Evolutionary conservation across 2,888 invertebrate species (phyloP).

Genomic region (Trichacis sp.): DNA sequence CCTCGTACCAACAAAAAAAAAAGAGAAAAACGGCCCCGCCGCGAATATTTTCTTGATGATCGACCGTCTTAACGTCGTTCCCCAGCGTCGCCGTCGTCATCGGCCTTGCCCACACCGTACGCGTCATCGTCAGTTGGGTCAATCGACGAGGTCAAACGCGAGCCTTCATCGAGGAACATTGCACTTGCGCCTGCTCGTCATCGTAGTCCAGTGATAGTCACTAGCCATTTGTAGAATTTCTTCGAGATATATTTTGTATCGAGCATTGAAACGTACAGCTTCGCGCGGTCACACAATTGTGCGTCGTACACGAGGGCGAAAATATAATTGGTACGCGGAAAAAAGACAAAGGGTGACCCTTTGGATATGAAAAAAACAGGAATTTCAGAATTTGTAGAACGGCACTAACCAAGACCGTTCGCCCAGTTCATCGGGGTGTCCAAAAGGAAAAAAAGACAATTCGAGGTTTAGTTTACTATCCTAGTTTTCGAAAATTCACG

Average conservation of each 20-base stretch:
- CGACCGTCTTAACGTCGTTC: conserved; percentile 17
- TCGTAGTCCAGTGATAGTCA: conserved; percentile 27
- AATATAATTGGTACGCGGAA: no score
- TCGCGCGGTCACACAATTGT: conserved; percentile 25
- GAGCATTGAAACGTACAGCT: conserved; percentile 20
- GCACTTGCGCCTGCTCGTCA: conserved; percentile 32
- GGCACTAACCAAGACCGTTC: conserved; percentile 18
- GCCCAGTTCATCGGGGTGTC: conserved; percentile 1
- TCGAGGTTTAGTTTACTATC: no score
- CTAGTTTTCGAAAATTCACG: no score
- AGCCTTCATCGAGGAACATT: conserved; percentile 30
- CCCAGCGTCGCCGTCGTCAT: conserved; percentile 21
- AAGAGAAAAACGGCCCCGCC: no score
- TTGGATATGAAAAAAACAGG: conserved; percentile 12
- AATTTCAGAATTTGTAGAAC: conserved; percentile 9
- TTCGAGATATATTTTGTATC: conserved; percentile 37
- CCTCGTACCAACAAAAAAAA: no score
- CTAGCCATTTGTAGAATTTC: conserved; percentile 25
- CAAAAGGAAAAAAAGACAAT: no score
- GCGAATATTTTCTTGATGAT: no score
- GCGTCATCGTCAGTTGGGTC: conserved; percentile 39
- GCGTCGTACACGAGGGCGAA: no score
- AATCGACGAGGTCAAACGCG: conserved; percentile 28
- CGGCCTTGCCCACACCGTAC: conserved; percentile 22
- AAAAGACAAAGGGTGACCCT: conserved; percentile 18